Base-by-base conservation (phyloP, 1,140 invertebrate species). In the Frieseomelitta varia region DNA sequence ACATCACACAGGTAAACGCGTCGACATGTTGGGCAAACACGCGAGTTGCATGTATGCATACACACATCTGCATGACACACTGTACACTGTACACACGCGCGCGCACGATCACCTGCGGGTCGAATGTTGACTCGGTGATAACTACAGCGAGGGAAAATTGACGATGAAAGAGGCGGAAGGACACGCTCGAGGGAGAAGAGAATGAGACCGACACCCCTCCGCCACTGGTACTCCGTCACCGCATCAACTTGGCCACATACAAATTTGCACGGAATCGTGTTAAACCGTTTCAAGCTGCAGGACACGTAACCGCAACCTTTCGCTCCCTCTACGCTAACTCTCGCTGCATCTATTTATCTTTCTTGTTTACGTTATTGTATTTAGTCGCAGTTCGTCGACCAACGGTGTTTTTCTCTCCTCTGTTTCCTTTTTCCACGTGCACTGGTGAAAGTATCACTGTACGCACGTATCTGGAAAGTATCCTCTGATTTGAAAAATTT, bases 181-280 rank as follows among this genome's bases (percentile, higher is more conserved):
- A 65, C 14, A 61, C 19, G 3, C 11, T n/a, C 4, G 6, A 65
- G 15, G 27, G 1, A 53, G 39, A n/a, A n/a, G 27, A 55, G 78
- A 56, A 58, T 78, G 79, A 63, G 85, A 87, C 78, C 89, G 89
- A 90, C 82, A 79, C 6, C 39, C 39, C 6, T 8, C 8, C 39
- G 6, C 15, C 79, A 76, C 88, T 58, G 83, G 21, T 19, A 39
- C 87, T 84, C 61, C 14, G n/a, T 88, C 85, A 88, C 88, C 88
- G 85, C 91, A 91, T 90, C 91, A 91, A 92, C 90, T 92, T 90
- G 77, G 75, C 89, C 84, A 85, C 91, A 90, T 91, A 92, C 88
- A 92, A 91, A 92, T 92, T 92, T 92, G 67, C 81, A 89, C 76
- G 79, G 61, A 81, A 89, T 89, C 84, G 88, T 87, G 84, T 91